These are phyloP conservation scores for Danio jaintianensis DNA, from an alignment of 2,797 vertebrate species.

Conservation along the genomic window DNA sequence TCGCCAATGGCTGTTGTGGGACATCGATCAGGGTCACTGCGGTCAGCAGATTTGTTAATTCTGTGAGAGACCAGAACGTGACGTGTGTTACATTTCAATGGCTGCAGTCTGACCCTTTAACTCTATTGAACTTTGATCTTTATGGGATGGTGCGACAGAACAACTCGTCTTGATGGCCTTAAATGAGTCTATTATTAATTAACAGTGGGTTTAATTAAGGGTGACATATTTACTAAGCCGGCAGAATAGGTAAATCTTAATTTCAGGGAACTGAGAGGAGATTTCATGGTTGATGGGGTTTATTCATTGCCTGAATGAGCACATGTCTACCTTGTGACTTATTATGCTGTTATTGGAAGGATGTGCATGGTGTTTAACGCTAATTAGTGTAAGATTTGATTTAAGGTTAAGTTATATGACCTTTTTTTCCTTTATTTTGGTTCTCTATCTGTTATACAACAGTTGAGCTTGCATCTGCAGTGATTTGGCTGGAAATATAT, in stretches of 20 bases:
- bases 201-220: neutral
- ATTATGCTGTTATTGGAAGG: slow-evolving; percentile 10
- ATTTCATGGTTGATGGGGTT: neutral
- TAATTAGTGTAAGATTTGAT: slow-evolving; percentile 19
- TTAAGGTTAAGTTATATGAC: slow-evolving; percentile 24
- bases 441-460: neutral
- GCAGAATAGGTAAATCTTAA: neutral
- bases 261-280: neutral
- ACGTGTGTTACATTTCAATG: slow-evolving; percentile 15
- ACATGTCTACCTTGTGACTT: neutral
- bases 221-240: neutral
- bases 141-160: neutral
- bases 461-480: slow-evolving; percentile 10
- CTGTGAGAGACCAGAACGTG: neutral
- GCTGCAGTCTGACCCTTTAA: neutral
- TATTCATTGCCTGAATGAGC: slow-evolving; percentile 14
- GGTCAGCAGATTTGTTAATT: slow-evolving; percentile 42
- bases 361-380: slow-evolving; percentile 8
- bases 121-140: slow-evolving; percentile 18
- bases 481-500: slow-evolving; percentile 27
- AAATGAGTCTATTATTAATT: neutral
- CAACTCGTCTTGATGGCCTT: neutral
- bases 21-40: slow-evolving; percentile 38
- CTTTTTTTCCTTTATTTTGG: neutral
- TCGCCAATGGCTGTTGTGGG: slow-evolving; percentile 19